Base-by-base conservation (phyloP, 2,797 vertebrate genomes). In the Acanthornis magna region DNA sequence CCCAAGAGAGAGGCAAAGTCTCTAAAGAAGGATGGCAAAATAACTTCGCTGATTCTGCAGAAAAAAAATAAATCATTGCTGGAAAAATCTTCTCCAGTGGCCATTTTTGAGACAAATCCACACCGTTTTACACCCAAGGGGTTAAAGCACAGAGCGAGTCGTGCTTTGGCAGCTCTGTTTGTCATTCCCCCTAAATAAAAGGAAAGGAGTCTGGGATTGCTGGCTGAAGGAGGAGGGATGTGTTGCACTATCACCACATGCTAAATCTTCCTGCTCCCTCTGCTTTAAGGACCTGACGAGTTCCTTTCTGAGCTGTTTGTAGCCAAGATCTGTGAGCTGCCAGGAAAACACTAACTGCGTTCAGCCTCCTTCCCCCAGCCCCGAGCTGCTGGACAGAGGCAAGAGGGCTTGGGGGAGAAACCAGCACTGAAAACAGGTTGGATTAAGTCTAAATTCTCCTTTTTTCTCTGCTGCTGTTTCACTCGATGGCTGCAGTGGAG, bases 11-110 rank as follows among this genome's bases (percentile, higher is more conserved):
- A 70, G 74, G 36, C 16, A 21, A 70, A 43, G 10, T 13, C 42
- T 47, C 13, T 0, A 17, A 34, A n/a, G 7, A 72, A 29, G 0
- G 8, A 71, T 4, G 42, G 40, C 5, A 11, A 79, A 51, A 58
- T 8, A 6, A 21, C 60, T 84, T 62, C 68, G 25, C 27, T 78
- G 54, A 21, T 42, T 57, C 23, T 40, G 7, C 2, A n/a, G 17
- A n/a, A 27, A 20, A 4, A 7, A 29, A 70, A 22, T 9, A 16
- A 15, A 30, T 1, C 0, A 1, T 68, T 21, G 17, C 21, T 84
- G 62, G 58, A 21, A 79, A 91, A 76, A 29, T 55, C 47, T 57
- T 53, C 10, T 74, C 40, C 26, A 38, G 29, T 16, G 55, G 13
- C 36, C 5, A 16, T 45, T 88, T 83, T n/a, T 9, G 80, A 73